These are phyloP conservation scores for Hemiscyllium ocellatum DNA, from an alignment of 2,113 vertebrate genomes.

Conservation along the genomic window DNA sequence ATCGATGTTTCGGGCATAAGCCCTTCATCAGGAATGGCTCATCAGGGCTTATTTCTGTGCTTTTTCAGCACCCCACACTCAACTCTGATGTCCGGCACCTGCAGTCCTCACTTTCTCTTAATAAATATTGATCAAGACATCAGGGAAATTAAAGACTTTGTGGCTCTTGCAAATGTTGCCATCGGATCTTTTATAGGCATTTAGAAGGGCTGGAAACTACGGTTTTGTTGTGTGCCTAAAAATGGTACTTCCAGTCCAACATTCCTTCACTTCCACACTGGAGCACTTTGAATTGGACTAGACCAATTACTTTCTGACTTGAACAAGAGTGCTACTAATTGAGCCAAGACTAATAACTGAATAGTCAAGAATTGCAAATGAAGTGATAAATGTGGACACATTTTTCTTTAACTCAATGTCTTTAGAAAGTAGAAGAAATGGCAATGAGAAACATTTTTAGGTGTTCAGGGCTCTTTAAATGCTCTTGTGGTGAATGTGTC, in stretches of 20 bases:
- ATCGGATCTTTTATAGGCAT: background rate
- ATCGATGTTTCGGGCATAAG: no score
- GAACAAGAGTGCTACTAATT: background rate
- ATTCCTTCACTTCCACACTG: background rate
- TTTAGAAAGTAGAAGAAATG: conserved; percentile 26
- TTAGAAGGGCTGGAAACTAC: background rate
- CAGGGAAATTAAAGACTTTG: background rate
- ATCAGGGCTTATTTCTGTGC: no score
- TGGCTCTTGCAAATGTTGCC: background rate
- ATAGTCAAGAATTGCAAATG: background rate
- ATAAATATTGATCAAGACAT: background rate
- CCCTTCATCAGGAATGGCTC: no score
- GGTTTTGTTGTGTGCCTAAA: background rate
- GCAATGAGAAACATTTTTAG: conserved; percentile 36
- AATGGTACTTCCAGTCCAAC: background rate
- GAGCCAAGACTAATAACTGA: background rate
- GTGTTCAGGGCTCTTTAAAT: conserved; percentile 38
- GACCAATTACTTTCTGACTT: background rate
- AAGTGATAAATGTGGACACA: background rate
- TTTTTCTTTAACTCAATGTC: background rate
- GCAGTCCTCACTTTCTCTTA: no score
- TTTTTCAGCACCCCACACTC: no score
- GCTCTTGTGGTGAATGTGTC: conserved; percentile 42
- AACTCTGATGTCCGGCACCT: no score
- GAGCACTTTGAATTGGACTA: background rate